phyloP scores from a whole-genome alignment of 2,888 invertebrate genomes.

The Hemicrepidius hirtus region DNA sequence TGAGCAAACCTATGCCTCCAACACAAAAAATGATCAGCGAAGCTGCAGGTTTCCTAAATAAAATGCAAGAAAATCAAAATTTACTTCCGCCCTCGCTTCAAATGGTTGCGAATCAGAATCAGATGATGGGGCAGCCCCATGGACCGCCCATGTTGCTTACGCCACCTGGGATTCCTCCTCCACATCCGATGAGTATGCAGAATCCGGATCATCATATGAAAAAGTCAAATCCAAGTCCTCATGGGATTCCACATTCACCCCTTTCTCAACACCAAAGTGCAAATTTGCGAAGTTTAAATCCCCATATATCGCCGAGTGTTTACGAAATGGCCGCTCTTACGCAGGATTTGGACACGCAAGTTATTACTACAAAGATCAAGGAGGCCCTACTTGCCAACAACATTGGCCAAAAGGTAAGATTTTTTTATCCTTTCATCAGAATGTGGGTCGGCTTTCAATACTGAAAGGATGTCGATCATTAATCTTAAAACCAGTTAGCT shows the following conservation, averaged over 20 bases:
- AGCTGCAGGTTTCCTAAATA: constrained; percentile 78
- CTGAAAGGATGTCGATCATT: too few relatives aligned
- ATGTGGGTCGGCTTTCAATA: too few relatives aligned
- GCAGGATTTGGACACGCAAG: constrained; percentile 96
- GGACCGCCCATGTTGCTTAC: constrained; percentile 80
- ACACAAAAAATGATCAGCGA: constrained; percentile 87
- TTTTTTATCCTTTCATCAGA: too few relatives aligned
- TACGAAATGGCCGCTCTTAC: constrained; percentile 98
- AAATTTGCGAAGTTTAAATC: constrained; percentile 84
- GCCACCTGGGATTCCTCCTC: constrained; percentile 85
- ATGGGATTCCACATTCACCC: constrained; percentile 75
- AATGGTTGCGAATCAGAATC: constrained; percentile 70
- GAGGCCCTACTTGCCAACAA: constrained; percentile 97
- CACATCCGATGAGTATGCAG: constrained; percentile 81
- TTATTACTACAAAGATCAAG: constrained; percentile 97
- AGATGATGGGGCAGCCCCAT: constrained; percentile 72
- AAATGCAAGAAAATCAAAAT: constrained; percentile 81
- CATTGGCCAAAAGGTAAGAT: constrained; percentile 92
- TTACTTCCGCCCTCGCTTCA: constrained; percentile 75
- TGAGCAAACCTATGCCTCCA: constrained; percentile 83
- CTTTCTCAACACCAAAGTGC: constrained; percentile 76
- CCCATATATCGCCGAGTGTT: constrained; percentile 94
- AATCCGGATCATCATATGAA: constrained; percentile 77
- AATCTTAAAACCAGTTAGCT: too few relatives aligned
- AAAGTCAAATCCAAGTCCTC: constrained; percentile 76